Evolutionary conservation across 2,113 vertebrate genomes (phyloP).

Genomic region (Platysternon megacephalum): DNA sequence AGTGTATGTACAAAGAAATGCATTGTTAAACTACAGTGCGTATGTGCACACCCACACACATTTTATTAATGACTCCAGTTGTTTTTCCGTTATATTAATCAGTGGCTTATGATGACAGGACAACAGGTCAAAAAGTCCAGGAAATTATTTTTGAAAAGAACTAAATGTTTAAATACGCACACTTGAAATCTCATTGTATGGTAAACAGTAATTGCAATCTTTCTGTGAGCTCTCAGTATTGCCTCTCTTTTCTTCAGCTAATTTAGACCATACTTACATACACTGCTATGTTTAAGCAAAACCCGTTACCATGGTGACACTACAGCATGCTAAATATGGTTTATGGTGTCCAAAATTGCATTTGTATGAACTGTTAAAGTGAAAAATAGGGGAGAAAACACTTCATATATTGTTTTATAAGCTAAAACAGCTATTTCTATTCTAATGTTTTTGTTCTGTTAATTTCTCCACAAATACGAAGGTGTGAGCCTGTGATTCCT

Average conservation of each 20-base stretch:
- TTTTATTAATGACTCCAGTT: not conserved
- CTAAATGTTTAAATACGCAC: accelerated
- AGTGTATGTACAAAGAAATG: not conserved
- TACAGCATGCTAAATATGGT: conserved; percentile 40
- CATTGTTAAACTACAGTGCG: not conserved
- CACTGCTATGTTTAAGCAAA: conserved; percentile 55
- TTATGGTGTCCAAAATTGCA: conserved; percentile 43
- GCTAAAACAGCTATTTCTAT: not conserved
- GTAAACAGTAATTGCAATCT: not conserved
- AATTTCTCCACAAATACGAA: not conserved
- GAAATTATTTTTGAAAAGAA: not conserved
- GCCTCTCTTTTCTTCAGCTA: not conserved
- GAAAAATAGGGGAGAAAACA: not conserved
- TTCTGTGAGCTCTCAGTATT: not conserved
- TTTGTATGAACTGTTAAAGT: not conserved
- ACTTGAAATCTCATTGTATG: not conserved
- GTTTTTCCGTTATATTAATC: not conserved
- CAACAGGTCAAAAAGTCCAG: accelerated
- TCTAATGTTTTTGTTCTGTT: not conserved
- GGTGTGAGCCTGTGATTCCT: accelerated
- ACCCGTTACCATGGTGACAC: conserved; percentile 71
- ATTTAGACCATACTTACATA: conserved; percentile 14
- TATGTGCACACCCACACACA: not conserved
- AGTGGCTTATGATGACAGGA: not conserved
- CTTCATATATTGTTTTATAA: accelerated